Evolutionary conservation across 2,888 invertebrate species (phyloP).

Genomic region (Cyaniris semiargus): DNA sequence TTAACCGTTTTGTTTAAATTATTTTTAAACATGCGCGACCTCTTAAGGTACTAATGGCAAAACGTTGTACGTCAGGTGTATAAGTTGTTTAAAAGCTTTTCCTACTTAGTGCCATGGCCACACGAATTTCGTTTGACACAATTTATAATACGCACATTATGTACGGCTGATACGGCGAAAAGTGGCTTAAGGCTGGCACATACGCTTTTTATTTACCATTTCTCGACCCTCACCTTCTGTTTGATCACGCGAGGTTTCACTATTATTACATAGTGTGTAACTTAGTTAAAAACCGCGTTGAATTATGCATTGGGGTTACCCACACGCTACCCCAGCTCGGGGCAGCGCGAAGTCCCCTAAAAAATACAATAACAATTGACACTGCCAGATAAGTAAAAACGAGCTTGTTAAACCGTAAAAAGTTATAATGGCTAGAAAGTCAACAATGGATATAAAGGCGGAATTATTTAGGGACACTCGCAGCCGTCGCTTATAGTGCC

Average conservation of each 20-base stretch:
- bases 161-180: background rate
- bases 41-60: conserved; percentile 4
- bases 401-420: conserved; percentile 80
- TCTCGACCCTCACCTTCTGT: conserved; percentile 1
- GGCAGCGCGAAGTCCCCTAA: conserved; percentile 46
- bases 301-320: conserved; percentile 38
- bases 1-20: conserved; percentile 5
- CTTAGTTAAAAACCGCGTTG: conserved; percentile 31
- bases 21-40: conserved; percentile 13
- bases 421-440: conserved; percentile 76
- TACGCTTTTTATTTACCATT: conserved; percentile 6
- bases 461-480: conserved; percentile 61
- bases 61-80: conserved; percentile 14
- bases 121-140: conserved; percentile 10
- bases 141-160: conserved; percentile 24
- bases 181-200: background rate
- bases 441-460: conserved; percentile 61
- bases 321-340: conserved; percentile 43
- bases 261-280: conserved; percentile 19
- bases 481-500: conserved; percentile 47
- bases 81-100: conserved; percentile 24
- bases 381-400: conserved; percentile 77
- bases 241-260: conserved; percentile 18
- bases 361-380: conserved; percentile 69
- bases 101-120: conserved; percentile 23